A percentile compares a stretch with the other conserved stretches of the same genome.
phyloP scores from a whole-genome alignment of 2,797 vertebrate genomes.

The Vespertilio murinus region DNA sequence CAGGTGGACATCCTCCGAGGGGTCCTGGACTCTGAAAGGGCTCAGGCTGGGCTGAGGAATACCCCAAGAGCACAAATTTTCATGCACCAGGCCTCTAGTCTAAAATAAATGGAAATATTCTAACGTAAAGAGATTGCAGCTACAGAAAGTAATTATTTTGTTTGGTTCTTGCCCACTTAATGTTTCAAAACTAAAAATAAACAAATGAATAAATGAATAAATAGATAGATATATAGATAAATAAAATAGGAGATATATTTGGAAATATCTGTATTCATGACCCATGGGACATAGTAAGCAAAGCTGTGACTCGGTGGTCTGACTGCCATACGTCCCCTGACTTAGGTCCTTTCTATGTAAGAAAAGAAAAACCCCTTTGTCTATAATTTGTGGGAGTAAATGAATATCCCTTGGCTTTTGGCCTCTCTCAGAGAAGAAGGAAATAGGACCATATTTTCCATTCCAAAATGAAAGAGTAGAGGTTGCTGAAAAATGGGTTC shows the following conservation, averaged over 20 bases:
- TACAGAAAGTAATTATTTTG: not conserved
- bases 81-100: too few species aligned
- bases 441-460: not conserved
- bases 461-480: not conserved
- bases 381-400: not conserved
- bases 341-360: not conserved
- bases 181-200: not conserved
- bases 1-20: too few species aligned
- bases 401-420: not conserved
- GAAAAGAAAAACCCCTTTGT: not conserved
- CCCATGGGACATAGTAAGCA: not conserved
- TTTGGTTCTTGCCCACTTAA: not conserved
- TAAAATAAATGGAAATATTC: not conserved
- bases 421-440: not conserved
- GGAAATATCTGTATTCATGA: not conserved
- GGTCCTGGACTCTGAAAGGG: too few species aligned
- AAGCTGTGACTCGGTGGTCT: not conserved
- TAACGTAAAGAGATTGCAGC: not conserved
- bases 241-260: not conserved
- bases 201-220: too few species aligned
- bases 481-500: not conserved
- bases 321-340: fast-evolving
- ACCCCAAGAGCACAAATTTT: too few species aligned
- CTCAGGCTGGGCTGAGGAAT: too few species aligned
- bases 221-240: too few species aligned